A percentile compares a stretch with the other conserved stretches of the same genome.
phyloP scores from a whole-genome alignment of 2,113 vertebrate species.

The Myocastor coypus region DNA sequence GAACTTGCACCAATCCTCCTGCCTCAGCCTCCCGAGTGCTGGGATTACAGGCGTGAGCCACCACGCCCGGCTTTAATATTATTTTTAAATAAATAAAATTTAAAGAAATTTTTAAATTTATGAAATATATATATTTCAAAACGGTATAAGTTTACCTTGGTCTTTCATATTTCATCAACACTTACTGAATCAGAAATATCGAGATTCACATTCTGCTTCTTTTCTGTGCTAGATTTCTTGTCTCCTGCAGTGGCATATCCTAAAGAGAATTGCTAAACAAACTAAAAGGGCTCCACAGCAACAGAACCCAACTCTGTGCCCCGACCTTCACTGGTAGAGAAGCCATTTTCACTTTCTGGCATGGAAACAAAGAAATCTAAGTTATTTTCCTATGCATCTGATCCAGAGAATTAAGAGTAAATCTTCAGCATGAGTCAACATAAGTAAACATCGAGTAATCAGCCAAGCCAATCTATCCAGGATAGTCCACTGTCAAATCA shows the following conservation, averaged over 20 bases:
- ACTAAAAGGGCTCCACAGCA: background rate
- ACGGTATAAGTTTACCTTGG: accelerated
- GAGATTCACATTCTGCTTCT: background rate
- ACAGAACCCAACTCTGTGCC: background rate
- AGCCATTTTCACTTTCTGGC: slow-evolving; percentile 35
- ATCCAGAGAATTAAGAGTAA: slow-evolving; percentile 38
- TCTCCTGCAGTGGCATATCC: background rate
- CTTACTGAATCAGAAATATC: background rate
- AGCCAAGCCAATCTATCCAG: slow-evolving; percentile 53
- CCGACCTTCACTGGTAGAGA: background rate
- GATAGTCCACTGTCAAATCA: slow-evolving; percentile 48
- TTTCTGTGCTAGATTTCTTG: background rate
- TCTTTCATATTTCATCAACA: background rate
- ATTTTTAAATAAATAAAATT: too few species aligned
- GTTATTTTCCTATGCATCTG: background rate
- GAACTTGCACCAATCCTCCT: too few species aligned
- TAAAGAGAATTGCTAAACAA: background rate
- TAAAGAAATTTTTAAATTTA: too few species aligned
- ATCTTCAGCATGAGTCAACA: background rate
- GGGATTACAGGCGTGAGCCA: too few species aligned
- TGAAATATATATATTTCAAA: too few species aligned
- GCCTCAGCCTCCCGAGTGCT: too few species aligned
- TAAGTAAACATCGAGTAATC: background rate
- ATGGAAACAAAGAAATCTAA: background rate
- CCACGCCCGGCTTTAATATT: too few species aligned